Evolutionary conservation across 2,888 invertebrate genomes (phyloP).

Genomic region (Mythimna loreyi): DNA sequence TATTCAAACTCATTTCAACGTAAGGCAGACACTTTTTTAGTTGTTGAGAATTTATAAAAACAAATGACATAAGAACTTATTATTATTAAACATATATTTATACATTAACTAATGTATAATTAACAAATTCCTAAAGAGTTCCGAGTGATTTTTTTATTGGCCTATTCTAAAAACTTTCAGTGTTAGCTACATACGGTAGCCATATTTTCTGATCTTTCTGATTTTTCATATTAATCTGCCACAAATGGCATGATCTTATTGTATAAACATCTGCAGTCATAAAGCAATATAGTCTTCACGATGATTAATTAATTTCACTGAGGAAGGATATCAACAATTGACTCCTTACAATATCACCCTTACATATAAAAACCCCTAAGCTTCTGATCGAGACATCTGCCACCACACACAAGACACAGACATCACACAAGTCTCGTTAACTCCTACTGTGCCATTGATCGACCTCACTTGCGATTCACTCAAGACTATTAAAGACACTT

Average conservation of each 20-base stretch:
- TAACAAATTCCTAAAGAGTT: no score
- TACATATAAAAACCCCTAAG: constrained; percentile 47
- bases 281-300: not conserved
- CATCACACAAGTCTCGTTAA: constrained; percentile 75
- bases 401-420: no score
- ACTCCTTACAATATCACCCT: constrained; percentile 32
- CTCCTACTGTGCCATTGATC: constrained; percentile 76
- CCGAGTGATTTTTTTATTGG: no score
- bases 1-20: no score
- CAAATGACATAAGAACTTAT: no score
- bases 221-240: not conserved
- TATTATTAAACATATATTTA: no score
- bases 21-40: no score
- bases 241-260: not conserved
- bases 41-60: no score
- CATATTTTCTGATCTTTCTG: no score
- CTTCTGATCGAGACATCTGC: constrained; percentile 74
- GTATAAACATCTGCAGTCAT: not conserved
- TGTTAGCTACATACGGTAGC: no score
- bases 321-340: constrained; percentile 3
- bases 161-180: no score
- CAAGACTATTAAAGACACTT: constrained; percentile 75
- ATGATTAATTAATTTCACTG: constrained; percentile 22
- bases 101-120: no score
- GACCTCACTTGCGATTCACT: constrained; percentile 73